phyloP scores from a whole-genome alignment of 2,113 vertebrate species.

The Indicator indicator region DNA sequence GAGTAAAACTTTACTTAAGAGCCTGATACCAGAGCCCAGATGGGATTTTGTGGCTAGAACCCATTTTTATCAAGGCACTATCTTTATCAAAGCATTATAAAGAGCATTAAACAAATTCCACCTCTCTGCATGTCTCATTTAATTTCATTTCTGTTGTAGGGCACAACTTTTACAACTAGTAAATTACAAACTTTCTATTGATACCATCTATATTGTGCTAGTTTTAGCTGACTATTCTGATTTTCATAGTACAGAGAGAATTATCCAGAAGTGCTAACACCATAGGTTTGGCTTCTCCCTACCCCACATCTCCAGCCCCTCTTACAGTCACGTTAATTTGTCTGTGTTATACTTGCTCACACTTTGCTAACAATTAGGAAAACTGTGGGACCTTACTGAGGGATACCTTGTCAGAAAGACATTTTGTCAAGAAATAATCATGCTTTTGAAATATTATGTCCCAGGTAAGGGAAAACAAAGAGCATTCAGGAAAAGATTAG shows the following conservation, averaged over 20 bases:
- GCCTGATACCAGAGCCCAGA: background rate
- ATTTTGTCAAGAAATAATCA: background rate
- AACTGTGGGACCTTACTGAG: background rate
- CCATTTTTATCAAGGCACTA: background rate
- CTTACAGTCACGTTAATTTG: background rate
- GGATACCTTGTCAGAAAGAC: background rate
- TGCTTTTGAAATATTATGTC: background rate
- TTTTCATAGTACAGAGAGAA: background rate
- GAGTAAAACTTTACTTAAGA: background rate
- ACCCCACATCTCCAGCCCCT: background rate
- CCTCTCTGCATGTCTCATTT: background rate
- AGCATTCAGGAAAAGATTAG: background rate
- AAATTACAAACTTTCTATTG: background rate
- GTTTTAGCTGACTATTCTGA: background rate
- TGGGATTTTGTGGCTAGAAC: slow-evolving; percentile 1
- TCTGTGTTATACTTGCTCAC: background rate
- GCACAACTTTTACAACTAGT: background rate
- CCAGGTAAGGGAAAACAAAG: background rate
- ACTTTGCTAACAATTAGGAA: background rate
- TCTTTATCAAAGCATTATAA: background rate
- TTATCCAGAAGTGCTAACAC: background rate
- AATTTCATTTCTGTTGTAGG: background rate
- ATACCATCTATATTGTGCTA: background rate
- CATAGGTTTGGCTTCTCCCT: background rate
- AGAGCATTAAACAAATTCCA: background rate